A percentile compares a stretch with the other conserved stretches of the same genome.
Evolutionary conservation across 2,888 invertebrate species (phyloP).

Genomic region (Pegoplata infirma): DNA sequence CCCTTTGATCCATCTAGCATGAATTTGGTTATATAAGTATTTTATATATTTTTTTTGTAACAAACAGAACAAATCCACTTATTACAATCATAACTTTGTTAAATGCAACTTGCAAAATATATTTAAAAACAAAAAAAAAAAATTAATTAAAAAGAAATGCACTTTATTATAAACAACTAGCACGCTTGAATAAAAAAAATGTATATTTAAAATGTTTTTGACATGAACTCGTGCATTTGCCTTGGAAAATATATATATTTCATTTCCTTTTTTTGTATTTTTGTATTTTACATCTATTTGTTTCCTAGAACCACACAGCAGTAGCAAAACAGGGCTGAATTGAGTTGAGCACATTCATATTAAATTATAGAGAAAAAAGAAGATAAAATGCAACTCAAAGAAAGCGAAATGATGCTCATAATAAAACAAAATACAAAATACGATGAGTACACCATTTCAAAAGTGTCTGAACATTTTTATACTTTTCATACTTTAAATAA

Average conservation of each 20-base stretch:
- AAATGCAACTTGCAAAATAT: conserved; percentile 26
- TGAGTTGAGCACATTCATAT: neutral
- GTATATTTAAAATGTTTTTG: conserved; percentile 45
- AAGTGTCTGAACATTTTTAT: too few relatives aligned
- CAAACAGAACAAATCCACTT: neutral
- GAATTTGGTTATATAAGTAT: too few relatives aligned
- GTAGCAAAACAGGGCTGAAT: neutral
- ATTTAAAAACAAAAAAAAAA: conserved; percentile 39
- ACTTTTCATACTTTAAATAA: too few relatives aligned
- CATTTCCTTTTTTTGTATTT: neutral
- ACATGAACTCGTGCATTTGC: conserved; percentile 45
- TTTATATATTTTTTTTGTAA: neutral
- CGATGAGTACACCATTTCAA: neutral
- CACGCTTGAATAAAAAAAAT: neutral
- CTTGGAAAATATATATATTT: conserved; percentile 2
- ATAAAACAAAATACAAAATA: conserved; percentile 21
- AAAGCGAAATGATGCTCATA: conserved; percentile 24
- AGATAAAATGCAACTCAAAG: conserved; percentile 12
- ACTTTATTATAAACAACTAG: conserved; percentile 45
- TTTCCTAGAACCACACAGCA: neutral
- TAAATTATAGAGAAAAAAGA: neutral
- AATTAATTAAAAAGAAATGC: conserved; percentile 58
- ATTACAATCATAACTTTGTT: conserved; percentile 36
- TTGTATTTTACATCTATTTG: neutral
- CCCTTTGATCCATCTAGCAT: too few relatives aligned